Percentiles rank a stretch among this genome's conserved stretches.
Evolutionary conservation across 1,140 invertebrate species (phyloP).

Genomic region (Drosophila dunni): DNA sequence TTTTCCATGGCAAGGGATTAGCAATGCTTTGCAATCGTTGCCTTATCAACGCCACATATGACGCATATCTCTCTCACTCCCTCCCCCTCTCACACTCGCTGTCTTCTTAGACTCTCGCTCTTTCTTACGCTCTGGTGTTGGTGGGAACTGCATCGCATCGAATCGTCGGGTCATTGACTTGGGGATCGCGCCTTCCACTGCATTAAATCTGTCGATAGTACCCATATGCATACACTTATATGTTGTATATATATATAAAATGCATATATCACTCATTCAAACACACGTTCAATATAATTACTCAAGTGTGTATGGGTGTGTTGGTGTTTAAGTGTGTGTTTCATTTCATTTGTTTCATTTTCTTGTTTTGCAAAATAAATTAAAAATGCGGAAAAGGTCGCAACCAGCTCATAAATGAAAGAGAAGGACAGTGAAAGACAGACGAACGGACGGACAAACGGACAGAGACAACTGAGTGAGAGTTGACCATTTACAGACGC

Average conservation of each 20-base stretch:
- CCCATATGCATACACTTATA: constrained; percentile 22
- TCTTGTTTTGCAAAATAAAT: constrained; percentile 43
- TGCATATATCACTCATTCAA: constrained; percentile 46
- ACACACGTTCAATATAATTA: constrained; percentile 37
- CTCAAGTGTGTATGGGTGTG: constrained; percentile 17
- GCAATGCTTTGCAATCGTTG: constrained; percentile 23
- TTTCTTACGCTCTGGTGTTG: neutral
- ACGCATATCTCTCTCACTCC: constrained; percentile 19
- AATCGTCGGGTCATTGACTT: constrained; percentile 57
- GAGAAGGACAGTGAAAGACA: constrained; percentile 31
- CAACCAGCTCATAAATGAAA: constrained; percentile 33
- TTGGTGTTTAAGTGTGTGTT: neutral
- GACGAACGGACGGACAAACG: too few relatives aligned
- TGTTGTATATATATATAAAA: constrained; percentile 16
- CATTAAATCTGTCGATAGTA: constrained; percentile 76
- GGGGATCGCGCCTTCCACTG: constrained; percentile 59
- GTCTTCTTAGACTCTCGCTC: neutral
- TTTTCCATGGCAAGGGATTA: constrained; percentile 39
- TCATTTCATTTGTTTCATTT: neutral
- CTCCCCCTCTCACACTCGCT: neutral
- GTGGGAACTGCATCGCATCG: constrained; percentile 3
- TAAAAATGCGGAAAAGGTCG: constrained; percentile 55
- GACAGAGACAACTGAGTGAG: constrained; percentile 22
- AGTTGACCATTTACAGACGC: constrained; percentile 46
- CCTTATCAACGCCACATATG: constrained; percentile 35